Base-by-base conservation (phyloP, 1,140 invertebrate species). In the Papilio polyxenes region DNA sequence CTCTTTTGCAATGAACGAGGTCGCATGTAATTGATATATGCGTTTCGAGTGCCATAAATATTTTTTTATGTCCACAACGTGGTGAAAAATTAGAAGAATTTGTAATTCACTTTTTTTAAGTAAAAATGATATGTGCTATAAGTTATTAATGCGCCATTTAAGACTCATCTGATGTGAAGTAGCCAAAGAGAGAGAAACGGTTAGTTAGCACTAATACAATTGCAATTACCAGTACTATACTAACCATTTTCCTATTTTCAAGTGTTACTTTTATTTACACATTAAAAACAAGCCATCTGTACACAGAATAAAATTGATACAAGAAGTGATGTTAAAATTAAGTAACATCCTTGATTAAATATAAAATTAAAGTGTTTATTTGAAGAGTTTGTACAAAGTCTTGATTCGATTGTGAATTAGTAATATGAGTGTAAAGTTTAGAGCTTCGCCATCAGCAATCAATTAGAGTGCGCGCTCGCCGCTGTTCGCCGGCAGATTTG, bases 371-470 rank as follows among this genome's bases (percentile, higher is more conserved):
- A 53, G 49, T 77, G 49, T 77, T 77, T 77, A 53, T 13, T 77
- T 23, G 75, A 37, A 72, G 4, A 72, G 31, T 37, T 72, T 72
- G 31, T 37, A 7, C 65, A 72, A 62, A 62, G 65, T 72, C 65
- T 72, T 72, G 65, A 72, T 72, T 72, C 65, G 65, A 72, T 72
- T 72, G 65, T 80, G 59, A 80, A 80, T 80, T 69, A 80, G 40
- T 80, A 48, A 80, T 69, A 80, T 51, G 44, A 69, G 37, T 62
- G 78, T 62, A 72, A 86, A 87, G 80, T 87, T 87, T 85, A 84
- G 83, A 87, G 85, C 83, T 84, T 74, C 83, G 40, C 78, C 78
- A 80, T 80, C 81, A 85, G 80, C 82, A 86, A 89, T 89, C 88
- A 89, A 89, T 89, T 88, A 86, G 84, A 77, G 83, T 81, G 78